Percentiles rank a stretch among this genome's conserved stretches.
Evolutionary conservation across 1,140 invertebrate genomes (phyloP).

Genomic region (Bombus picipes): DNA sequence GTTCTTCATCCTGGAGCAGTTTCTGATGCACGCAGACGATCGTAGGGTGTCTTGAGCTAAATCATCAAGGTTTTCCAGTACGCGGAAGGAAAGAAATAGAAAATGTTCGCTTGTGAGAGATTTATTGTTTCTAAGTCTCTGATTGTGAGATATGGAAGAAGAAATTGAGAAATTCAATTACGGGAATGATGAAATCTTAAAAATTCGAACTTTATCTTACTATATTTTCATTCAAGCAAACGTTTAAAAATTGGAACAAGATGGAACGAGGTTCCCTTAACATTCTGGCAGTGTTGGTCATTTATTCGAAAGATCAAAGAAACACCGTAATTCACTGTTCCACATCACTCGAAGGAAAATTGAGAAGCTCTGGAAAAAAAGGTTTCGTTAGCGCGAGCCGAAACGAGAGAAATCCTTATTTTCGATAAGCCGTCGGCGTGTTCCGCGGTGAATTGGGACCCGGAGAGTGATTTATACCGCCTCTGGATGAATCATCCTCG

Average conservation of each 20-base stretch:
- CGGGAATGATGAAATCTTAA: not conserved
- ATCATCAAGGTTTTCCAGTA: not conserved
- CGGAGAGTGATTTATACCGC: conserved; percentile 77
- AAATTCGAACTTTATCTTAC: not conserved
- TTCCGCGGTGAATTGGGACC: conserved; percentile 72
- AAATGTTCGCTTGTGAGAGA: not conserved
- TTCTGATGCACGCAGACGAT: conserved; percentile 3
- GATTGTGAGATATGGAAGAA: not conserved
- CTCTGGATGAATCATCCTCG: conserved; percentile 77
- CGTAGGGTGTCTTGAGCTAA: not conserved
- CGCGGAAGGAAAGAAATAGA: not conserved
- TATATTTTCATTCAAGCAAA: too few species aligned
- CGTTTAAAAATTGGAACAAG: too few species aligned
- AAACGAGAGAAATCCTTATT: conserved; percentile 72
- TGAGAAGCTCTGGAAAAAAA: too few species aligned
- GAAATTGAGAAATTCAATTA: not conserved
- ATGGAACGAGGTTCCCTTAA: too few species aligned
- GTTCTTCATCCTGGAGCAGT: conserved; percentile 47
- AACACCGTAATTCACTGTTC: too few species aligned
- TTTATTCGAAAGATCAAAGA: too few species aligned
- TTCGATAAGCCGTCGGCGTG: conserved; percentile 72
- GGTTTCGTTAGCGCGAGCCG: conserved; percentile 2
- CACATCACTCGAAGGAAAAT: not conserved
- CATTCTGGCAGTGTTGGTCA: too few species aligned
- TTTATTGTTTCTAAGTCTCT: not conserved